These are phyloP conservation scores for Xyrichtys novacula DNA, from an alignment of 2,797 vertebrate genomes.

Conservation along the genomic window DNA sequence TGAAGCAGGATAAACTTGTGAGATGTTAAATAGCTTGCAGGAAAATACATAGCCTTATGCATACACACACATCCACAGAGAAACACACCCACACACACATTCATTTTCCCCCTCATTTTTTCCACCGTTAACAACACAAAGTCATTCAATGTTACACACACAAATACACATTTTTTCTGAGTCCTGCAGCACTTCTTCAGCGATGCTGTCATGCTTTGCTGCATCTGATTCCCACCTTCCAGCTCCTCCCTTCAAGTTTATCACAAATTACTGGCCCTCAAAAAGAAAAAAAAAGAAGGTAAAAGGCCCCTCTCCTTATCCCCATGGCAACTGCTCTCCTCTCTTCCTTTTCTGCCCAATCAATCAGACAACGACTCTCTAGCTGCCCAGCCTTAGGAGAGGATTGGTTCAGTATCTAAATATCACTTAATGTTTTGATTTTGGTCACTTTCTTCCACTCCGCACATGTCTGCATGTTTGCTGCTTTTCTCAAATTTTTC, in stretches of 20 bases:
- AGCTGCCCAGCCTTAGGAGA: constrained; percentile 51
- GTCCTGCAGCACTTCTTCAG: constrained; percentile 50
- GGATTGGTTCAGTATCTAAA: constrained; percentile 44
- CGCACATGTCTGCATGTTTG: not conserved
- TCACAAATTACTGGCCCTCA: constrained; percentile 74
- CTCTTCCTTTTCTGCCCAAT: constrained; percentile 58
- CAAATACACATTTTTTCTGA: constrained; percentile 26
- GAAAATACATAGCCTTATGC: constrained; percentile 4
- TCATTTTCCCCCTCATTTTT: not conserved
- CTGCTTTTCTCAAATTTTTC: not conserved
- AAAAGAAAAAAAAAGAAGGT: constrained; percentile 17
- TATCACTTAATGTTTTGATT: constrained; percentile 41
- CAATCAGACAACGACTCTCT: constrained; percentile 62
- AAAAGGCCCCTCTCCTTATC: constrained; percentile 44
- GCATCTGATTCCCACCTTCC: constrained; percentile 47
- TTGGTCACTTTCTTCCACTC: constrained; percentile 29
- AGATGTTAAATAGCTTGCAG: constrained; percentile 51
- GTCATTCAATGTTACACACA: constrained; percentile 9
- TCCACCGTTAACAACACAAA: constrained; percentile 8
- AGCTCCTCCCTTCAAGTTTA: constrained; percentile 64
- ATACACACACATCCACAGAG: constrained; percentile 28
- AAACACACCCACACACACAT: constrained; percentile 16
- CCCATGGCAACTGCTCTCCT: constrained; percentile 77
- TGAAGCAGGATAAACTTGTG: constrained; percentile 18
- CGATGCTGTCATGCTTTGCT: constrained; percentile 44